Evolutionary conservation across 2,888 invertebrate species (phyloP).

Genomic region (Drosophila cognata): DNA sequence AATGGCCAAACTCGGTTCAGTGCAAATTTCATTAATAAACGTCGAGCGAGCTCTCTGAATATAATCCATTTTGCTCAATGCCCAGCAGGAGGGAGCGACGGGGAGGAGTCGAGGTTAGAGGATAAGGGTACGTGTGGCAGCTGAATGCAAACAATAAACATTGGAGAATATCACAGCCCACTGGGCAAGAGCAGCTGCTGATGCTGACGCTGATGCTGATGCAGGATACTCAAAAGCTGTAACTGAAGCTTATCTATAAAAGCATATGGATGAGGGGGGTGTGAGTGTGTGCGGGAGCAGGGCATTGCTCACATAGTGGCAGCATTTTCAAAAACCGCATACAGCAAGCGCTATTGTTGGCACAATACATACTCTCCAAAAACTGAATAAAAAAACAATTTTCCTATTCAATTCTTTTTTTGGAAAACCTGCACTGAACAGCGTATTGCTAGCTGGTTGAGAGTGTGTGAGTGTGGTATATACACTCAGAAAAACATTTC

Average conservation of each 20-base stretch:
- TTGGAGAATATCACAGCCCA: conserved; percentile 69
- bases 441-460: neutral
- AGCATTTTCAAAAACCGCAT: conserved; percentile 53
- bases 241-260: conserved; percentile 9
- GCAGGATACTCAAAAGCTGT: conserved; percentile 22
- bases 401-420: conserved; percentile 64
- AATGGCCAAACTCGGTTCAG: conserved; percentile 37
- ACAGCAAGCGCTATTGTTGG: conserved; percentile 54
- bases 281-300: neutral
- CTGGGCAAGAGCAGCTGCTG: conserved; percentile 58
- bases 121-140: conserved; percentile 12
- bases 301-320: neutral
- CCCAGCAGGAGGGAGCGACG: neutral
- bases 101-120: neutral
- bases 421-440: conserved; percentile 20
- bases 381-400: conserved; percentile 46
- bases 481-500: neutral
- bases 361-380: conserved; percentile 30
- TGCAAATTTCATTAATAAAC: conserved; percentile 77
- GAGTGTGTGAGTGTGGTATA: neutral
- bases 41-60: conserved; percentile 58
- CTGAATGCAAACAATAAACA: conserved; percentile 73
- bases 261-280: neutral
- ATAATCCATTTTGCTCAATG: conserved; percentile 71
- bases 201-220: conserved; percentile 28